Percentiles rank a stretch among this genome's conserved stretches.
These are phyloP conservation scores for Itoplectis maculator DNA, from an alignment of 2,888 invertebrate genomes.

Conservation along the genomic window DNA sequence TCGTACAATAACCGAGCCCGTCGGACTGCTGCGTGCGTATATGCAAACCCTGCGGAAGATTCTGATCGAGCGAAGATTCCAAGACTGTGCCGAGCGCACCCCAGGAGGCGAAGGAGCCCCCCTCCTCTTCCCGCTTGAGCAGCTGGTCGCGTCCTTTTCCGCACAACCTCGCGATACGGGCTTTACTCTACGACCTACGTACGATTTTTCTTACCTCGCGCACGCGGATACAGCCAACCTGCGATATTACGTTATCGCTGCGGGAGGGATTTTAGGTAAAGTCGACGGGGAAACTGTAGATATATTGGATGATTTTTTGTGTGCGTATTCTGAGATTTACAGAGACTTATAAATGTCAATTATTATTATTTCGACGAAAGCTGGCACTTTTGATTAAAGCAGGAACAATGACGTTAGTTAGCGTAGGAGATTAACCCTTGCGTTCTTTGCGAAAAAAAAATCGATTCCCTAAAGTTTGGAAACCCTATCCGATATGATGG, in stretches of 20 bases:
- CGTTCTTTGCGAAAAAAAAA: too few species aligned
- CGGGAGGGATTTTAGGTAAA: slow-evolving; percentile 1
- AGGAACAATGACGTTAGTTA: too few species aligned
- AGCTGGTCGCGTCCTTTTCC: slow-evolving; percentile 6
- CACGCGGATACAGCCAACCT: background rate
- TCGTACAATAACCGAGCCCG: slow-evolving; percentile 65
- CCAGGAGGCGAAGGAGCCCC: too few species aligned
- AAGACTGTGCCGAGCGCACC: slow-evolving; percentile 4
- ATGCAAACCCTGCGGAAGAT: slow-evolving; percentile 58
- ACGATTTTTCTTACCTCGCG: slow-evolving; percentile 39
- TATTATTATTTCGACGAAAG: too few species aligned
- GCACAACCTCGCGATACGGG: slow-evolving; percentile 1
- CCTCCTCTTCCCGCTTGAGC: background rate
- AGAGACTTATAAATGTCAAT: background rate
- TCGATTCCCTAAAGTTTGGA: too few species aligned
- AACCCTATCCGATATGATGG: too few species aligned
- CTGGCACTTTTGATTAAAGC: too few species aligned
- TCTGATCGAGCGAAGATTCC: slow-evolving; percentile 65
- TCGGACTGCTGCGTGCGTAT: slow-evolving; percentile 27
- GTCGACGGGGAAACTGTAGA: slow-evolving; percentile 25
- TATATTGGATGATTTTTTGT: background rate
- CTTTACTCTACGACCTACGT: slow-evolving; percentile 22
- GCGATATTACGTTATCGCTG: slow-evolving; percentile 41
- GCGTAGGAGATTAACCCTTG: too few species aligned
- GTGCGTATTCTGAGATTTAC: background rate